A percentile compares a stretch with the other conserved stretches of the same genome.
Conservation (phyloP, 2,888 invertebrate genomes). For the Sepiola atlantica region DNA sequence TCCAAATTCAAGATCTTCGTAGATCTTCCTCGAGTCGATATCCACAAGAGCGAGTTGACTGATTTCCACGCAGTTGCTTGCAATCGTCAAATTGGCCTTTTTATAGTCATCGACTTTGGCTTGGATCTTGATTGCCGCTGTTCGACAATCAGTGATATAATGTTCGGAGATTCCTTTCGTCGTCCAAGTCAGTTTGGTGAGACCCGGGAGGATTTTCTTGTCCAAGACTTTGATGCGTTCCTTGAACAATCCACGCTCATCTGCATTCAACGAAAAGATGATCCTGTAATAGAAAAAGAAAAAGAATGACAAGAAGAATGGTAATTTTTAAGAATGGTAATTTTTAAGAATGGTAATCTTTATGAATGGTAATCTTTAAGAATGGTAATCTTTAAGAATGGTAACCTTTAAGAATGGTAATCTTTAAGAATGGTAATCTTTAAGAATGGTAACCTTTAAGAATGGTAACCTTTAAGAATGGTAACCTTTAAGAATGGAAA, state of each 20-base stretch:
- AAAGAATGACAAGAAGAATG: too few relatives aligned
- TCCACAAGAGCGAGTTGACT: constrained; percentile 73
- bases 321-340: too few relatives aligned
- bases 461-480: too few relatives aligned
- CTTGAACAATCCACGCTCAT: constrained; percentile 86
- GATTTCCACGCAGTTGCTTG: constrained; percentile 71
- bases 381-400: too few relatives aligned
- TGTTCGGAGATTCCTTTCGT: constrained; percentile 73
- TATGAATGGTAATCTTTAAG: too few relatives aligned
- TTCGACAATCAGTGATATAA: constrained; percentile 73
- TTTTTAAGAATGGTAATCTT: too few relatives aligned
- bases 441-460: too few relatives aligned
- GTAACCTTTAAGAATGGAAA: too few relatives aligned
- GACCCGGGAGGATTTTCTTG: constrained; percentile 76
- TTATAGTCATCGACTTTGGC: constrained; percentile 88
- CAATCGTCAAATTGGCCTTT: constrained; percentile 80
- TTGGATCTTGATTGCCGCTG: constrained; percentile 76
- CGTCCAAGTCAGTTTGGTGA: constrained; percentile 75
- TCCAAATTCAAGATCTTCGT: constrained; percentile 74
- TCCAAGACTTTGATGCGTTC: constrained; percentile 80
- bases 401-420: too few relatives aligned
- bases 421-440: too few relatives aligned
- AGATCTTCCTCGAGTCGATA: constrained; percentile 73
- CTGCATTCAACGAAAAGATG: constrained; percentile 82
- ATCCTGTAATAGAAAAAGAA: constrained; percentile 77